Conservation (phyloP, 2,797 vertebrate genomes). For the Coendou prehensilis region DNA sequence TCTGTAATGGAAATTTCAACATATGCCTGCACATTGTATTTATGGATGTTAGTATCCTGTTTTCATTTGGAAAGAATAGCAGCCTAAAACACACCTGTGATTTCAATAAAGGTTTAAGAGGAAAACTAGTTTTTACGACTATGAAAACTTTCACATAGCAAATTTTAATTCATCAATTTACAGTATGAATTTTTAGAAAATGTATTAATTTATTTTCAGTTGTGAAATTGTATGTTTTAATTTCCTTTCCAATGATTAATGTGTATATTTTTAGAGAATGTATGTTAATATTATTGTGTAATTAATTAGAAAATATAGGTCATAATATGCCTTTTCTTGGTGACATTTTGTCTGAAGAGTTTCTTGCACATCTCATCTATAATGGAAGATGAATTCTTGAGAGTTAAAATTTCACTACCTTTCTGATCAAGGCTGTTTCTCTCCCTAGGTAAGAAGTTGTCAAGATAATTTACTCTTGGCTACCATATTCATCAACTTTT, state of each 20-base stretch:
- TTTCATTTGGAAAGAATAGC: neutral
- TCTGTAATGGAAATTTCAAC: conserved; percentile 4
- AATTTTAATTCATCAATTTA: neutral
- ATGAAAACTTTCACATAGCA: neutral
- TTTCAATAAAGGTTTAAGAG: neutral
- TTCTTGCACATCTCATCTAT: neutral
- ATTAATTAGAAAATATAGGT: neutral
- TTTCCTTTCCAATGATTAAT: neutral
- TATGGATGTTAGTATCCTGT: neutral
- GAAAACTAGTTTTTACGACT: neutral
- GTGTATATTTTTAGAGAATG: neutral
- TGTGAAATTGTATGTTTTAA: neutral
- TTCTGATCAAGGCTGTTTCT: neutral
- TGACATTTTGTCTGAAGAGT: neutral
- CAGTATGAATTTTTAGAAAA: neutral
- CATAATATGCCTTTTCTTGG: neutral
- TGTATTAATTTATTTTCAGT: neutral
- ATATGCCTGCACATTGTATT: neutral
- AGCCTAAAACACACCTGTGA: neutral
- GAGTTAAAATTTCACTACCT: neutral
- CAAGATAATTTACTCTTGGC: neutral
- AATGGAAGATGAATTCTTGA: neutral
- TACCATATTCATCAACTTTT: neutral
- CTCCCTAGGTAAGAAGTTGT: neutral
- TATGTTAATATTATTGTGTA: neutral